Conservation (phyloP, 2,888 invertebrate species). For the Tetramorium bicarinatum region DNA sequence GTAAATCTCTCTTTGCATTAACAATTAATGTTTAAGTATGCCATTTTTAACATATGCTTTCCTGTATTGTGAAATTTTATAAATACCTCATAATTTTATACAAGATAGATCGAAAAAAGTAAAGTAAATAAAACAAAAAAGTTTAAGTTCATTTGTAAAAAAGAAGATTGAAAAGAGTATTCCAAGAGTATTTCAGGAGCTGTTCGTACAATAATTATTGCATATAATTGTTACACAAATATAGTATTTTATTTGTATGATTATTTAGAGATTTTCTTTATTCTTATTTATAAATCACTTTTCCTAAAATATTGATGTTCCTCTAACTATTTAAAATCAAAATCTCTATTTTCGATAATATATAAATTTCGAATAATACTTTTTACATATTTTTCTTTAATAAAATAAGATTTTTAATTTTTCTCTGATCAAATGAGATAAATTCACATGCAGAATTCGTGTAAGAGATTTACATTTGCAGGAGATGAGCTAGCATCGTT, state of each 20-base stretch:
- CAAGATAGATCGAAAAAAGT: not conserved
- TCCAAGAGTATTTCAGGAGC: not conserved
- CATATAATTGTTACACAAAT: not conserved
- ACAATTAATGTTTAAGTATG: not conserved
- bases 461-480: slow-evolving; percentile 3
- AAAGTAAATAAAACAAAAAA: not conserved
- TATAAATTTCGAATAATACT: too few relatives aligned
- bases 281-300: not conserved
- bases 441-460: not conserved
- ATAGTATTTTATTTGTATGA: not conserved
- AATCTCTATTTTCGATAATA: not conserved
- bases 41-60: not conserved
- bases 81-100: not conserved
- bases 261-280: not conserved
- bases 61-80: not conserved
- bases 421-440: not conserved
- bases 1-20: not conserved
- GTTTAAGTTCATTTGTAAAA: not conserved
- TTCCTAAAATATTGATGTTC: not conserved
- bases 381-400: not conserved
- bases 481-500: slow-evolving; percentile 22
- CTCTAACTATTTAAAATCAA: not conserved
- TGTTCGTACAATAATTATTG: not conserved
- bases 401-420: not conserved
- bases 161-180: not conserved